Base-by-base conservation (phyloP, 2,888 invertebrate species). In the Platycnemis pennipes region DNA sequence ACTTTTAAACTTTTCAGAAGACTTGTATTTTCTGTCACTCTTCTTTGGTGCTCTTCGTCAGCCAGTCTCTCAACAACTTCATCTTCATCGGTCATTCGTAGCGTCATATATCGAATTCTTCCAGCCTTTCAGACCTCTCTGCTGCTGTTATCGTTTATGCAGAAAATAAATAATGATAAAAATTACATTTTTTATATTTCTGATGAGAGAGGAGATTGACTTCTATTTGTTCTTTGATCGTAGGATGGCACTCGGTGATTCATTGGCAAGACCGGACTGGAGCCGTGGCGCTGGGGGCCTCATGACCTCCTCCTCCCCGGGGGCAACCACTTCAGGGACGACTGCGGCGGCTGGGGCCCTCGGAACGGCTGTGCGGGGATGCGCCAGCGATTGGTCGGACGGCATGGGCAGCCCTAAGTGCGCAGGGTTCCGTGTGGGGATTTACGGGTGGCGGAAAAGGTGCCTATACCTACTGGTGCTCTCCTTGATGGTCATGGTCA, bases 381-480 rank as follows among this genome's bases (percentile, higher is more conserved):
- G 89, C 37, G 19, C 22, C 42, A 16, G 31, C 16, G 63, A 63
- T 26, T 91, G 63, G 69, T 63, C 91, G 11, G 89, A 89, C 42
- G 89, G 89, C 37, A 16, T 91, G 26, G 44, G 63, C 22, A 69
- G 91, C 63, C 91, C 91, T 1, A 91, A 91, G 63, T 91, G 91
- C 63, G 91, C 91, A 42, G 91, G 91, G 4, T 91, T 91, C 63
- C 91, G 87, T 97, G 98, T 99, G 96, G 99, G 99, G 95, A 98
- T 99, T 96, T 99, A 99, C 96, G 99, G 99, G 88, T 99, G 99
- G 99, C 97, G 99, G 95, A 99, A 99, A 96, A 97, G 99, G 97
- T 99, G 99, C 96, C 98, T 99, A 94, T 99, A 99, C 97, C 97
- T 98, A 94, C 97, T 99, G 96, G 98, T 99, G 95, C 97, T 99